A percentile compares a stretch with the other conserved stretches of the same genome.
phyloP scores from a whole-genome alignment of 2,797 vertebrate species.

The Diplodus sargus region DNA sequence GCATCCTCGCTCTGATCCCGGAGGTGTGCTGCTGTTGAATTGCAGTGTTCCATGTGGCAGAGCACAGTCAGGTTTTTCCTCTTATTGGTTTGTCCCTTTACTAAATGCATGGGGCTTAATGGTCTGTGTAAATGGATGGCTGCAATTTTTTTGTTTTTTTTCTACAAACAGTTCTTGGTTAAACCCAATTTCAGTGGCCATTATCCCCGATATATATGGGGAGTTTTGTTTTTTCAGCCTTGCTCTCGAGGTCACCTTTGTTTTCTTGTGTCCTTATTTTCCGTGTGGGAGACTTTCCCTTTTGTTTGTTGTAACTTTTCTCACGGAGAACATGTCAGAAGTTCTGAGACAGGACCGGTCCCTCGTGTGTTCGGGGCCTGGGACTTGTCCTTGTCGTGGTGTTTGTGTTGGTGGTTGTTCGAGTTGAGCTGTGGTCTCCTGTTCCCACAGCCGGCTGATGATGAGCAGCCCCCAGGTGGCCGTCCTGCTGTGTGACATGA shows the following conservation, averaged over 20 bases:
- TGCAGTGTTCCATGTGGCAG: conserved; percentile 43
- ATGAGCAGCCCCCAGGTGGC: conserved; percentile 51
- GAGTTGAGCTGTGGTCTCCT: conserved; percentile 36
- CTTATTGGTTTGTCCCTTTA: conserved; percentile 66
- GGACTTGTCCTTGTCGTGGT: conserved; percentile 52
- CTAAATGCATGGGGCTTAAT: conserved; percentile 32
- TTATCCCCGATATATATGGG: conserved; percentile 25
- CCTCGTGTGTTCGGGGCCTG: conserved; percentile 33
- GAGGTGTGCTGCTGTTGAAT: conserved; percentile 30
- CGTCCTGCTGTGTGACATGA: conserved; percentile 39
- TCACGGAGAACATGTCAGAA: conserved; percentile 45
- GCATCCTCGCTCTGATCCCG: background rate
- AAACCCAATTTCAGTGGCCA: conserved; percentile 30
- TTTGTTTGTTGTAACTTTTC: conserved; percentile 26
- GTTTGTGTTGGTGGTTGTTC: conserved; percentile 55
- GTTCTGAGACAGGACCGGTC: conserved; percentile 26
- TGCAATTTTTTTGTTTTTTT: background rate
- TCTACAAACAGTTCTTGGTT: conserved; percentile 26
- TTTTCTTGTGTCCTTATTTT: conserved; percentile 35
- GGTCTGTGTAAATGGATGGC: conserved; percentile 33
- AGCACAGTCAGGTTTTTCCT: conserved; percentile 46
- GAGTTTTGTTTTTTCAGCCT: background rate
- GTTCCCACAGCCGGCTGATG: conserved; percentile 53
- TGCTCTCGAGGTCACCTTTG: conserved; percentile 38
- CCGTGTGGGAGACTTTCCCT: conserved; percentile 18